Conservation (phyloP, 2,797 vertebrate genomes). For the Acanthornis magna region DNA sequence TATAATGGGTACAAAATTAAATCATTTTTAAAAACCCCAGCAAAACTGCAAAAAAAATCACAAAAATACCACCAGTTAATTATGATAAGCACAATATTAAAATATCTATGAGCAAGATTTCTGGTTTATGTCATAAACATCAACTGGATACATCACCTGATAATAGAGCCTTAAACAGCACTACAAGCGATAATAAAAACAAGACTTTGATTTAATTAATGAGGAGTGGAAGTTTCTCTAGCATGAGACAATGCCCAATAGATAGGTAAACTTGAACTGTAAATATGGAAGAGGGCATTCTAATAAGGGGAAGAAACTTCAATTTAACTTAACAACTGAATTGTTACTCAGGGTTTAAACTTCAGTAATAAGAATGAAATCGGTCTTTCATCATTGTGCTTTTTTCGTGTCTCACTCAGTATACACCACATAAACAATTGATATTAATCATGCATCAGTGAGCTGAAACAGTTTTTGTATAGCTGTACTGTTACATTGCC, state of each 20-base stretch:
- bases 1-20: background rate
- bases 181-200: background rate
- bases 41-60: background rate
- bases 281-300: background rate
- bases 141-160: background rate
- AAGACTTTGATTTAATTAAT: background rate
- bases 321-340: constrained; percentile 37
- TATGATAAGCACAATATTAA: background rate
- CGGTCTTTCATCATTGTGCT: background rate
- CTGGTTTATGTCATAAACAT: background rate
- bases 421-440: constrained; percentile 10
- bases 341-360: constrained; percentile 27
- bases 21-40: background rate
- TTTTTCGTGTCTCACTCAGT: constrained; percentile 30
- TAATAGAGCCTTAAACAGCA: background rate
- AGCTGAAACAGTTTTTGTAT: constrained; percentile 35
- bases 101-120: background rate
- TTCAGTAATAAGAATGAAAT: constrained; percentile 2
- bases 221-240: background rate
- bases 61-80: background rate
- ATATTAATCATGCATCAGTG: background rate
- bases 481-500: constrained; percentile 30
- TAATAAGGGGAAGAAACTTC: constrained; percentile 28
- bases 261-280: background rate
- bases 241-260: background rate